A percentile compares a stretch with the other conserved stretches of the same genome.
Conservation (phyloP, 2,797 vertebrate genomes). For the Acipenser transmontanus region DNA sequence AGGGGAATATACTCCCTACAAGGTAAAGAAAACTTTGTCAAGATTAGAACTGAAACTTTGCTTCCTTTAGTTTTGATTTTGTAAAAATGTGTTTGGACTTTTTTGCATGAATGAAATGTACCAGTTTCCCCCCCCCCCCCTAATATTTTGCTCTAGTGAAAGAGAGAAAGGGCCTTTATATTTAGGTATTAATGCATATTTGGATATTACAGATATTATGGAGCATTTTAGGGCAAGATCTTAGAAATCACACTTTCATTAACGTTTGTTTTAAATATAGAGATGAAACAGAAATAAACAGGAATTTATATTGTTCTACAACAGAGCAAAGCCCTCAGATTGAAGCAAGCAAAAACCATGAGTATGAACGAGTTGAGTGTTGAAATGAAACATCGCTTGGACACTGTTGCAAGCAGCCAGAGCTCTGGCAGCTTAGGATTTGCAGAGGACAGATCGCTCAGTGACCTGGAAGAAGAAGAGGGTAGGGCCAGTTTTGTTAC, state of each 20-base stretch:
- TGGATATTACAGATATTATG: no score
- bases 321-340: slow-evolving; percentile 54
- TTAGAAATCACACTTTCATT: no score
- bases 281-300: no score
- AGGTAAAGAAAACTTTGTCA: slow-evolving; percentile 58
- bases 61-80: no score
- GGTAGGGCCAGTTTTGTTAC: slow-evolving; percentile 46
- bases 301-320: slow-evolving; percentile 10
- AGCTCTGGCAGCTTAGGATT: slow-evolving; percentile 78
- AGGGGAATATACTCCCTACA: slow-evolving; percentile 83
- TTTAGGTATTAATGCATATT: no score
- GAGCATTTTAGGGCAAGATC: no score
- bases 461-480: slow-evolving; percentile 61
- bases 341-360: slow-evolving; percentile 57
- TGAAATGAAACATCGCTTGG: slow-evolving; percentile 68
- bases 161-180: no score
- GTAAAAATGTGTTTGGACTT: no score
- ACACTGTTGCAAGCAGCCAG: slow-evolving; percentile 83
- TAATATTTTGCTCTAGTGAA: no score
- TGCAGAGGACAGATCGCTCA: slow-evolving; percentile 63
- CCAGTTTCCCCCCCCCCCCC: no score
- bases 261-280: no score
- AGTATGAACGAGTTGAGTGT: slow-evolving; percentile 59
- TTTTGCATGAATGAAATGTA: no score
- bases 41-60: slow-evolving; percentile 12